A percentile compares a stretch with the other conserved stretches of the same genome.
Conservation (phyloP, 53 echinoderm and acorn worm species). For the Holothuria leucospilota region DNA sequence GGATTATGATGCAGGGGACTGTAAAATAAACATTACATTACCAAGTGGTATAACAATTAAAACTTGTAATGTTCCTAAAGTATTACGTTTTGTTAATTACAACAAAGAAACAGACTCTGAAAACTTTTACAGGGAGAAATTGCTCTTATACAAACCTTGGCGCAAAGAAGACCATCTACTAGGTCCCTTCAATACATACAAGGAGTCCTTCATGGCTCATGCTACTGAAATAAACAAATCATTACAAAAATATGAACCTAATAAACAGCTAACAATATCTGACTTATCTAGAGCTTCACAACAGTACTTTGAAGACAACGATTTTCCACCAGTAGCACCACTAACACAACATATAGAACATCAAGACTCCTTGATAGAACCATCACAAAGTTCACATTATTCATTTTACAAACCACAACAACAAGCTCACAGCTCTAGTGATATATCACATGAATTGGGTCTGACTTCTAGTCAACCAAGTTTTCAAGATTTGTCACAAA, state of each 20-base stretch:
- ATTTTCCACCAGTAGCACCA: constrained; percentile 1
- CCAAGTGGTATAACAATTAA: background rate
- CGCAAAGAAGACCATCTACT: background rate
- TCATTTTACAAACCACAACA: no score
- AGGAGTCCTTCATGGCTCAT: background rate
- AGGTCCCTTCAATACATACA: background rate
- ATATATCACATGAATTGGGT: constrained; percentile 5
- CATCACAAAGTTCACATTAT: background rate
- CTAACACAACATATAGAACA: background rate
- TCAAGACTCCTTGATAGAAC: background rate
- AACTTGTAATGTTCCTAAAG: constrained; percentile 26
- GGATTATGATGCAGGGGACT: no score
- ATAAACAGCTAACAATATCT: background rate
- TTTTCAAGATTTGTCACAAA: background rate
- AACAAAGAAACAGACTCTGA: constrained; percentile 12
- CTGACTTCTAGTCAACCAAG: background rate
- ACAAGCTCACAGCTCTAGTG: background rate
- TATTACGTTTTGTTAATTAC: constrained; percentile 51
- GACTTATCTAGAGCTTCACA: background rate
- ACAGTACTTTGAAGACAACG: background rate
- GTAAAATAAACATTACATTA: constrained; percentile 29
- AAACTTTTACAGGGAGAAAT: constrained; percentile 28
- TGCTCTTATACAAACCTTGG: constrained; percentile 16
- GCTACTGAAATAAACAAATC: no score
- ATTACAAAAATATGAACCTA: no score